Percentiles rank a stretch among this genome's conserved stretches.
Conservation (phyloP, 2,888 invertebrate species). For the Lamellibrachia satsuma region DNA sequence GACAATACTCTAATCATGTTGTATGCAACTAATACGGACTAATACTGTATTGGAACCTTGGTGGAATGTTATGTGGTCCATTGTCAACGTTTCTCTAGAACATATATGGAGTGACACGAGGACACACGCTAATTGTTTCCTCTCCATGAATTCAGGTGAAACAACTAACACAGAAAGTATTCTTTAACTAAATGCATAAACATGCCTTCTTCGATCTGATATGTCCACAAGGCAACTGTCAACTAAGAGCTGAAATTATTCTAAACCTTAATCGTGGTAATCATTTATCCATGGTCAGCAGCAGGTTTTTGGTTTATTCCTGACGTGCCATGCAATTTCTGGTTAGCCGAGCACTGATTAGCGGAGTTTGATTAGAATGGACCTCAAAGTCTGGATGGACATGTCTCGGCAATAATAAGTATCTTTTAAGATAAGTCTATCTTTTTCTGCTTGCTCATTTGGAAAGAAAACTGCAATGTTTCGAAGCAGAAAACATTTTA, state of each 20-base stretch:
- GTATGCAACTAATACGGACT: too few species aligned
- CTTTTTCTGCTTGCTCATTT: background rate
- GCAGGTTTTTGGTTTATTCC: background rate
- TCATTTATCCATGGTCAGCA: background rate
- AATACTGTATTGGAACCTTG: too few species aligned
- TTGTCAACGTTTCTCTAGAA: background rate
- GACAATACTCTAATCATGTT: too few species aligned
- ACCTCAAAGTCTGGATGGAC: background rate
- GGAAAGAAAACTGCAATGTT: background rate
- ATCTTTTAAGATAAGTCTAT: background rate
- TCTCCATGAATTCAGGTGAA: background rate
- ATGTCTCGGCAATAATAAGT: background rate
- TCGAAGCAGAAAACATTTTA: background rate
- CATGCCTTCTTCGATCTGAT: background rate
- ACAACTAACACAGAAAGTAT: background rate
- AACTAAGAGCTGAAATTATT: background rate
- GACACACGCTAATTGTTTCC: background rate
- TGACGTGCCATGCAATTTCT: background rate
- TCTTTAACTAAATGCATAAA: background rate
- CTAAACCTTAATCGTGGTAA: background rate
- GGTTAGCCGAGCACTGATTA: conserved; percentile 2
- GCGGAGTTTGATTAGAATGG: background rate
- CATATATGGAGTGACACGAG: background rate
- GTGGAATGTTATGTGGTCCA: too few species aligned
- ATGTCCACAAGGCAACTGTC: background rate